Base-by-base conservation (phyloP, 2,113 vertebrate species). In the Puntigrus tetrazona region DNA sequence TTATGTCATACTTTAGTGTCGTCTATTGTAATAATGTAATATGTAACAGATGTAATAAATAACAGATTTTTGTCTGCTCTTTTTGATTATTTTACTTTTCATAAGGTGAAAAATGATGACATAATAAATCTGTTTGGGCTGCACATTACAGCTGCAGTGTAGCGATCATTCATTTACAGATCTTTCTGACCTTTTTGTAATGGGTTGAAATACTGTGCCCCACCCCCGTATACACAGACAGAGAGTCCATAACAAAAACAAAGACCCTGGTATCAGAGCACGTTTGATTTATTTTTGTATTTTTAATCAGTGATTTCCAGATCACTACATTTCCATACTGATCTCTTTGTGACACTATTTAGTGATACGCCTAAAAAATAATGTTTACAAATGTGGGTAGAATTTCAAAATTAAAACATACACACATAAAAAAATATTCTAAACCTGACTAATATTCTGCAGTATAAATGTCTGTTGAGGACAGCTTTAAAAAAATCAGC, bases 171-270 rank as follows among this genome's bases (percentile, higher is more conserved):
- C 4, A 69, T 72, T 14, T 72, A 14, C 36, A 43, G 36, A 43
- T 72, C 5, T 1, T 25, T 25, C 10, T 27, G 69, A 45, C 0
- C 22, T 80, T 87, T 81, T 87, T 78, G 61, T 81, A 34, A 29
- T 36, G 59, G 16, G 7, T 14, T 81, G 34, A 25, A 75, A 31
- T 73, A 69, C 43, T 87, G 69, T 81, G 41, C 27, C 41, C 57
- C 59, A 18, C 34, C 6, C 5, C 31, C 8, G 3, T 5, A 63
- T 55, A 63, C 77, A 79, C 77, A 45, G 38, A 31, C 7, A 41
- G 36, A 79, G 1, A 29, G 52, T 43, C 38, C 57, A 29, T 79
- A 29, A 79, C 55, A 79, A 79, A 79, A 79, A 79, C 57, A 18
- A 5, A n/a, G 20, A 9, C 52, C 52, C 52, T 55, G 20, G 2